phyloP scores from a whole-genome alignment of 2,888 invertebrate species.

The Anoncus sp. region DNA sequence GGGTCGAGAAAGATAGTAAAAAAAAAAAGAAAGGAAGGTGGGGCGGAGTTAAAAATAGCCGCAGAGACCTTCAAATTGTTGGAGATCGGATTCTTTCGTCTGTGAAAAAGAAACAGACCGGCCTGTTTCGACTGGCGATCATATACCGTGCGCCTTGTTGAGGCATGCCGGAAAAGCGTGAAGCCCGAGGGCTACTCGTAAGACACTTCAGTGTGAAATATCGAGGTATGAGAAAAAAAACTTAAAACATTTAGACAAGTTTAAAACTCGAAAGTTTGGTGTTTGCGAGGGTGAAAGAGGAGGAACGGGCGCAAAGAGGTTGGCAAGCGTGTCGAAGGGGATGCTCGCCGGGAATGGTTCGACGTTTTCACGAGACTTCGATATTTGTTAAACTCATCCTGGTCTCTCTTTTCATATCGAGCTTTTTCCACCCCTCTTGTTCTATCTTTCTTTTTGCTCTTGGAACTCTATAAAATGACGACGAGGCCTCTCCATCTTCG shows the following conservation, averaged over 20 bases:
- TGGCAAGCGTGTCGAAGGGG: conserved; percentile 54
- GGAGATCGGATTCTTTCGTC: conserved; percentile 43
- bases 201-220: conserved; percentile 68
- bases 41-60: conserved; percentile 2
- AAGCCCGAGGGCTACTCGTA: conserved; percentile 49
- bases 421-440: conserved; percentile 28
- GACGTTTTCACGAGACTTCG: conserved; percentile 75
- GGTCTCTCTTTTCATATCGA: conserved; percentile 56
- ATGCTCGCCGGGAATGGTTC: conserved; percentile 55
- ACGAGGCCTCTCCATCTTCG: conserved; percentile 48
- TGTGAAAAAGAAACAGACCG: neutral
- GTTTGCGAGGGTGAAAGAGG: conserved; percentile 52
- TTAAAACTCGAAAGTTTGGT: conserved; percentile 76
- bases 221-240: conserved; percentile 66
- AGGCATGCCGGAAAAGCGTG: conserved; percentile 36
- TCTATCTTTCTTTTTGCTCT: conserved; percentile 31
- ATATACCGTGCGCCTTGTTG: neutral
- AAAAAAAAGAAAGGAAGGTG: conserved; percentile 24
- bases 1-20: conserved; percentile 12
- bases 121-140: conserved; percentile 1
- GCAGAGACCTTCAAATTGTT: conserved; percentile 40
- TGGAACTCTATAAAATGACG: conserved; percentile 49
- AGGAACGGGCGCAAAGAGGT: conserved; percentile 11
- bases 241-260: conserved; percentile 79
- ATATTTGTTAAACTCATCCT: conserved; percentile 77